Evolutionary conservation across 2,888 invertebrate species (phyloP).

Genomic region (Cephus spinipes): DNA sequence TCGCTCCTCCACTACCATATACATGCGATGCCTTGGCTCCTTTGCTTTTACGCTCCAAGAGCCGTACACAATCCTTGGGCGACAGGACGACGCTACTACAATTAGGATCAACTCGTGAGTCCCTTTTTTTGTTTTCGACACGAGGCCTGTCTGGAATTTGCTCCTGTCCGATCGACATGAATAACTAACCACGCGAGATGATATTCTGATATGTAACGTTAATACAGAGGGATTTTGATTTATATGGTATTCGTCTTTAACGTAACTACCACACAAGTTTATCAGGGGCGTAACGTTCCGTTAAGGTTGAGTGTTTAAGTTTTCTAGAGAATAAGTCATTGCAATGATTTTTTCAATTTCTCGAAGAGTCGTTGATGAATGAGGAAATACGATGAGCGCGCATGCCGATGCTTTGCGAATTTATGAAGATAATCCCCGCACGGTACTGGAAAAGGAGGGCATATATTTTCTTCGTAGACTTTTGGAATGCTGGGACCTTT

Average conservation of each 20-base stretch:
- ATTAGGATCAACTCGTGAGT: constrained; percentile 49
- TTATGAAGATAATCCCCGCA: background rate
- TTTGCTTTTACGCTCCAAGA: constrained; percentile 33
- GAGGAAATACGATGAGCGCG: background rate
- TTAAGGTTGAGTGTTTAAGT: background rate
- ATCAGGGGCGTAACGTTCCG: background rate
- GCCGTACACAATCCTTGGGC: constrained; percentile 43
- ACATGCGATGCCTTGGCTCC: background rate
- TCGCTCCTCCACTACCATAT: background rate
- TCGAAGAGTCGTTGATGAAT: background rate
- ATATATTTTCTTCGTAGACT: constrained; percentile 25
- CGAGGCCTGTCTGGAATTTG: background rate
- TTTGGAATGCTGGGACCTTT: constrained; percentile 42
- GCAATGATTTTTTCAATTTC: background rate
- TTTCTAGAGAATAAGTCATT: background rate
- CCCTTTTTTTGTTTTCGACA: constrained; percentile 22
- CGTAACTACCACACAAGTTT: background rate
- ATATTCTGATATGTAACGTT: background rate
- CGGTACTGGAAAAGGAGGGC: constrained; percentile 20
- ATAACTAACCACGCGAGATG: background rate
- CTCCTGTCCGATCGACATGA: background rate
- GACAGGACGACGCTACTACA: constrained; percentile 53
- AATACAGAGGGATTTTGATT: background rate
- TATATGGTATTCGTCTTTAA: background rate
- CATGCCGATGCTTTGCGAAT: background rate